Conservation (phyloP, 2,888 invertebrate genomes). For the Epiblema foenella region DNA sequence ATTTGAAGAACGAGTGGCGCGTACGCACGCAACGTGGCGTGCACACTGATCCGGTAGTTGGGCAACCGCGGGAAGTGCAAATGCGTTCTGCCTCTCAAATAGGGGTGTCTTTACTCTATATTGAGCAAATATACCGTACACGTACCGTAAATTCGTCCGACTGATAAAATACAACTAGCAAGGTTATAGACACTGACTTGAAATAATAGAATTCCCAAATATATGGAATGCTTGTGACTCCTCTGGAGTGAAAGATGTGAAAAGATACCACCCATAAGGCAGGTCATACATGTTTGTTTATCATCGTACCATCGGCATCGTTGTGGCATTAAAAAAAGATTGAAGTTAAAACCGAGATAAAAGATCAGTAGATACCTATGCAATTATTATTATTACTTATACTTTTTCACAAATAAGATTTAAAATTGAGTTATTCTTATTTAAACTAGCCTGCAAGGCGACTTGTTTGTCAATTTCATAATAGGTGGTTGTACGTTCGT, state of each 20-base stretch:
- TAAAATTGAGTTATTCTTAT: background rate
- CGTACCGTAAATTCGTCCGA: no score
- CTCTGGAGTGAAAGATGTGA: no score
- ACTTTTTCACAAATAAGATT: no score
- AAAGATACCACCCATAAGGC: no score
- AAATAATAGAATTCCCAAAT: no score
- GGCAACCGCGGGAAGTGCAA: slow-evolving; percentile 54
- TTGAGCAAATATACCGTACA: background rate
- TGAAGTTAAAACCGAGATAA: background rate
- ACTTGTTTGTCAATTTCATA: slow-evolving; percentile 1
- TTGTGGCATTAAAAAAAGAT: no score
- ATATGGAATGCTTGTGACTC: no score
- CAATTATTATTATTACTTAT: no score
- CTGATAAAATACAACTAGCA: no score
- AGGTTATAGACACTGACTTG: no score
- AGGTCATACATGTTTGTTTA: no score
- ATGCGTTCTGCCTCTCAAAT: slow-evolving; percentile 44
- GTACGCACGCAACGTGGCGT: slow-evolving; percentile 54
- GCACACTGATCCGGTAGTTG: slow-evolving; percentile 53
- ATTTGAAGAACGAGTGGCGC: slow-evolving; percentile 40
- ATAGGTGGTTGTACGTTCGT: background rate
- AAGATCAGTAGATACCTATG: background rate
- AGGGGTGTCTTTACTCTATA: slow-evolving; percentile 42
- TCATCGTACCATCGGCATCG: no score
- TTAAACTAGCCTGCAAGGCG: background rate